phyloP scores from a whole-genome alignment of 2,797 vertebrate species.

The Notoglanidium macrostoma region DNA sequence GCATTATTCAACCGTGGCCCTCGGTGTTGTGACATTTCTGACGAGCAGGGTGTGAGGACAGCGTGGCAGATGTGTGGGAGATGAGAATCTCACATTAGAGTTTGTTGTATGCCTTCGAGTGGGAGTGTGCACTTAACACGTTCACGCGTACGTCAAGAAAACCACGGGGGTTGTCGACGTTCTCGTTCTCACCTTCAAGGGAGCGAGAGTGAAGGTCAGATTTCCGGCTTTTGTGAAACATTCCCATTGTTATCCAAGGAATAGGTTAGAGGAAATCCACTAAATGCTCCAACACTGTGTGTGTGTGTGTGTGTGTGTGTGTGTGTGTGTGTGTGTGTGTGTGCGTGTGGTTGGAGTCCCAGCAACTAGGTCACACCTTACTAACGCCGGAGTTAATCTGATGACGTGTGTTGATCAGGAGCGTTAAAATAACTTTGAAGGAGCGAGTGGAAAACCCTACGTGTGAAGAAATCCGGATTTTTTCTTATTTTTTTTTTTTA shows the following conservation, averaged over 20 bases:
- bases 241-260: neutral
- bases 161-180: neutral
- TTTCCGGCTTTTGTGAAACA: neutral
- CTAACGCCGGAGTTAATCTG: constrained; percentile 6
- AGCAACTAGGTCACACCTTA: constrained; percentile 16
- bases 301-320: neutral
- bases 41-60: constrained; percentile 17
- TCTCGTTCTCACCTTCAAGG: neutral
- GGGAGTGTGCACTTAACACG: constrained; percentile 30
- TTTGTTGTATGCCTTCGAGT: constrained; percentile 32
- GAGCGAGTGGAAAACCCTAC: neutral
- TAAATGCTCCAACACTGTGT: neutral
- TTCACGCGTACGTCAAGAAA: neutral
- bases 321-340: neutral
- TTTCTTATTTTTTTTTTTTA: neutral
- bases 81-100: constrained; percentile 29
- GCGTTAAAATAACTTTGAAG: constrained; percentile 19
- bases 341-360: neutral
- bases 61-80: constrained; percentile 38
- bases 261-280: neutral
- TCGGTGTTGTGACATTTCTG: constrained; percentile 22
- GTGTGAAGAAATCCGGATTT: neutral
- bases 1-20: constrained; percentile 6
- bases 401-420: constrained; percentile 13
- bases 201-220: neutral